Base-by-base conservation (phyloP, 2,888 invertebrate species). In the Rhagonycha lutea region DNA sequence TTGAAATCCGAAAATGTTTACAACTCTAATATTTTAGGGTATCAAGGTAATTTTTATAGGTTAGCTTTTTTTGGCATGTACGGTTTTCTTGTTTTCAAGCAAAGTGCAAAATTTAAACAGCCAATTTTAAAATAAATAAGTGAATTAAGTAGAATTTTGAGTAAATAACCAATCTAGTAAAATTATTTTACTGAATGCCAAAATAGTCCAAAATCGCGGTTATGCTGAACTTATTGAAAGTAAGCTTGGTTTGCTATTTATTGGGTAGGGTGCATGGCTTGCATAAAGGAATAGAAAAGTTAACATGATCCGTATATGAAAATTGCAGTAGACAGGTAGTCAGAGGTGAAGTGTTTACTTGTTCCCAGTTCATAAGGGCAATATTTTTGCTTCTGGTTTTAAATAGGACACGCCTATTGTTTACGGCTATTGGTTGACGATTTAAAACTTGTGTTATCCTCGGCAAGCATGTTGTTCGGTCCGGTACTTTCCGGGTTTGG, bases 301-400 rank as follows among this genome's bases (percentile, higher is more conserved):
- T 62, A 77, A 69, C 29, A 69, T 72, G 68, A 75, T 75, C 69
- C 14, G 67, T 71, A 61, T 69, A 73, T 63, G 23, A 73, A 72
- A 78, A 73, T 73, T 73, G 70, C 60, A 77, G 62, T 74, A 73
- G 73, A 73, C 75, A 77, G 76, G 73, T 72, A 77, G 75, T 73
- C 71, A 74, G 70, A 74, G 74, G 73, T 75, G 72, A 73, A 75
- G 63, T 72, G 76, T 78, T 73, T 79, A 78, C 73, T 79, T 70
- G 70, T 78, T 75, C 70, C 76, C 70, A 75, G 78, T 79, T 76
- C 72, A 79, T 83, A 84, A 84, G 84, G 84, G 85, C 85, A 86
- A 86, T 86, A 86, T 86, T 86, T 73, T 84, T 81, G 84, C 84
- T 83, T 81, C 79, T 78, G 84, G 83, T 84, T 85, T 85, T 82